Conservation (phyloP, 2,888 invertebrate genomes). For the Cantharis lateralis region DNA sequence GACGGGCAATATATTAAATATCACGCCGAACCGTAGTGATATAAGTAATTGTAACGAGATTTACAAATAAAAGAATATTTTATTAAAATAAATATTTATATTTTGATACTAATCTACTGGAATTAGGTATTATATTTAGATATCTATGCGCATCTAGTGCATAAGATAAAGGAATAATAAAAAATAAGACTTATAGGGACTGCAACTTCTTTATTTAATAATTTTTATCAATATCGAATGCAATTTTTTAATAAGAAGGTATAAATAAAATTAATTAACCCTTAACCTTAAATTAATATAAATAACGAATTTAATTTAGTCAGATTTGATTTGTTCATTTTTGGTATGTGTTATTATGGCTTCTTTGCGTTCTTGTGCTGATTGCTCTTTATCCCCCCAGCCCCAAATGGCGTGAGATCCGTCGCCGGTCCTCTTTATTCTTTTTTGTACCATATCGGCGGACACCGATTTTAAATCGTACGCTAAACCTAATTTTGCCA, state of each 20-base stretch:
- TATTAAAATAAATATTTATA: not conserved
- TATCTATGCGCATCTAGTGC: not conserved
- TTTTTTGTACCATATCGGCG: slow-evolving; percentile 67
- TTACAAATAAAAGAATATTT: not conserved
- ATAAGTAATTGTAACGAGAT: not conserved
- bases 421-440: slow-evolving; percentile 76
- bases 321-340: slow-evolving; percentile 3
- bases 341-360: slow-evolving; percentile 46
- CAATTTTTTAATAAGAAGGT: not conserved
- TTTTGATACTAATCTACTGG: not conserved
- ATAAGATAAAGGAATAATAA: not conserved
- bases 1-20: not conserved
- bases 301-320: not conserved
- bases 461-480: slow-evolving; percentile 85
- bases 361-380: slow-evolving; percentile 46
- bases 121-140: not conserved
- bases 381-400: slow-evolving; percentile 75
- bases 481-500: slow-evolving; percentile 83
- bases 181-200: not conserved
- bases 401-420: slow-evolving; percentile 79
- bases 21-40: not conserved
- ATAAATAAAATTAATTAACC: not conserved
- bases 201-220: slow-evolving; percentile 2
- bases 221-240: not conserved
- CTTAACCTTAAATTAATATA: not conserved